These are phyloP conservation scores for Trachelus iudaicus DNA, from an alignment of 2,888 invertebrate species.

Conservation along the genomic window DNA sequence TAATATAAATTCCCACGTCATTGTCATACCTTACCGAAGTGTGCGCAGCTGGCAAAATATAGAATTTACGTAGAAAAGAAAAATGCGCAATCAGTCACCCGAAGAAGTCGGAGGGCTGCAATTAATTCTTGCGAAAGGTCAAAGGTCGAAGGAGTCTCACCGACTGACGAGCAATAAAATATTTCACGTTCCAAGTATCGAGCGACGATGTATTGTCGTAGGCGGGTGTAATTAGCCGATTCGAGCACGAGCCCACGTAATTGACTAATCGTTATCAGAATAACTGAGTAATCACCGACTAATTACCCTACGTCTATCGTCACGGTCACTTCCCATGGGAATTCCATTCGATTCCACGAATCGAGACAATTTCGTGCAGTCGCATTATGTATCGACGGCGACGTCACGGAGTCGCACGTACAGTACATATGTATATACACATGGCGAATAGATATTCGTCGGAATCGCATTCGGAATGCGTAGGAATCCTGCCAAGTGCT, in stretches of 20 bases:
- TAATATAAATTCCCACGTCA: background rate
- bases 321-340: background rate
- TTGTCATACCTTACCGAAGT: background rate
- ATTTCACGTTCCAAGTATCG: background rate
- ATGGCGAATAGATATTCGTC: background rate
- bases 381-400: background rate
- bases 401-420: background rate
- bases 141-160: background rate
- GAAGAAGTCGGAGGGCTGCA: background rate
- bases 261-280: constrained; percentile 1
- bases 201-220: background rate
- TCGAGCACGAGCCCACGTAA: background rate
- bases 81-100: background rate
- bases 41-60: background rate
- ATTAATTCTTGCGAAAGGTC: background rate
- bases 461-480: background rate
- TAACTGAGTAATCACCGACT: background rate
- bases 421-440: too few relatives aligned
- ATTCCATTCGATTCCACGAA: background rate
- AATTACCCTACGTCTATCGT: background rate
- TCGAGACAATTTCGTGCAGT: background rate
- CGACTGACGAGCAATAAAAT: background rate
- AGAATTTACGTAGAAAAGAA: background rate
- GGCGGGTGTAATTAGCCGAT: background rate
- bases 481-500: background rate